A percentile compares a stretch with the other conserved stretches of the same genome.
phyloP scores from a whole-genome alignment of 1,140 invertebrate species.

The Ephestia elutella region DNA sequence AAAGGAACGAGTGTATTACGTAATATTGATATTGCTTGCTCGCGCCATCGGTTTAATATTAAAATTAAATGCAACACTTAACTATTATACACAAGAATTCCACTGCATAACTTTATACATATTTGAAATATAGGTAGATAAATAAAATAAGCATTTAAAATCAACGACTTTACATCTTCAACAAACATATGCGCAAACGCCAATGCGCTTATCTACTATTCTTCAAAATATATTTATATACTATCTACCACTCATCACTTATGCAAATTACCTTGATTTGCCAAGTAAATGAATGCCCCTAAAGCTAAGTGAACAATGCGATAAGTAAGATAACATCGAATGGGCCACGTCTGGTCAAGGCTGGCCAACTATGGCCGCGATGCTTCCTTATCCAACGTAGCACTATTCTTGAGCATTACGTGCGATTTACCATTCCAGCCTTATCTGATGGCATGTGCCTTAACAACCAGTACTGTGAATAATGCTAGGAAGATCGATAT shows the following conservation, averaged over 20 bases:
- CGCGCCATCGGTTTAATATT: background rate
- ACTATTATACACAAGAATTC: too few relatives aligned
- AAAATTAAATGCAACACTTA: background rate
- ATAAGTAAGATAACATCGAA: slow-evolving; percentile 45
- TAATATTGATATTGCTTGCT: background rate
- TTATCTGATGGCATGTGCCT: slow-evolving; percentile 60
- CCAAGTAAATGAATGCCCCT: background rate
- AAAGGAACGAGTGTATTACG: background rate
- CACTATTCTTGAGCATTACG: slow-evolving; percentile 56
- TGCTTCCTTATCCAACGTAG: slow-evolving; percentile 40
- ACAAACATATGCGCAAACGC: too few relatives aligned
- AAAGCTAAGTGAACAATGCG: slow-evolving; percentile 25
- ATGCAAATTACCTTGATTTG: background rate
- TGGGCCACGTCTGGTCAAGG: slow-evolving; percentile 51
- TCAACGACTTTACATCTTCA: too few relatives aligned
- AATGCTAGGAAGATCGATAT: slow-evolving; percentile 48
- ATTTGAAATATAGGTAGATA: too few relatives aligned
- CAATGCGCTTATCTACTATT: background rate
- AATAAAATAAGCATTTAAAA: too few relatives aligned
- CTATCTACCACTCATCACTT: background rate
- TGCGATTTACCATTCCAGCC: slow-evolving; percentile 54
- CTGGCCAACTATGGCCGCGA: slow-evolving; percentile 22
- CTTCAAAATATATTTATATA: background rate
- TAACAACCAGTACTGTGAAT: slow-evolving; percentile 47
- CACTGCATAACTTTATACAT: too few relatives aligned